Conservation (phyloP, 2,797 vertebrate species). For the Benthosema pterotum region DNA sequence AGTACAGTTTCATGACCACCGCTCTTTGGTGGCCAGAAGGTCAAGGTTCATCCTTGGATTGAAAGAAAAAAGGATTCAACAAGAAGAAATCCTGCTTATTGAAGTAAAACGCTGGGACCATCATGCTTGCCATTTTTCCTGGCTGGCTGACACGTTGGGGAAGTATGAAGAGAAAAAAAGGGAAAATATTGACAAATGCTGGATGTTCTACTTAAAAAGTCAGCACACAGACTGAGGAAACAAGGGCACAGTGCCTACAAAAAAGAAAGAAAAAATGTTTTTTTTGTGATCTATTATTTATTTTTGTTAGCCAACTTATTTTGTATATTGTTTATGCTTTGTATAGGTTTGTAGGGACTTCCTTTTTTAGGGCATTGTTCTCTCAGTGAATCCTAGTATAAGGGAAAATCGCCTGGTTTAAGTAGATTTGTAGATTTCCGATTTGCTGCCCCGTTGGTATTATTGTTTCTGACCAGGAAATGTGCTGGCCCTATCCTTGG, state of each 20-base stretch:
- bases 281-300: not conserved
- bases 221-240: not conserved
- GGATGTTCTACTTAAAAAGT: too few relatives aligned
- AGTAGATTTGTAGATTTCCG: too few relatives aligned
- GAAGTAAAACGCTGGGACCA: too few relatives aligned
- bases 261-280: too few relatives aligned
- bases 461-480: too few relatives aligned
- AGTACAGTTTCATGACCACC: not conserved
- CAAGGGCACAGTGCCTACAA: too few relatives aligned
- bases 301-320: not conserved
- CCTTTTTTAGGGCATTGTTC: conserved; percentile 12
- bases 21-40: too few relatives aligned
- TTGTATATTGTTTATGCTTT: conserved; percentile 29
- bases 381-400: conserved; percentile 10
- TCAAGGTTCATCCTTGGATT: too few relatives aligned
- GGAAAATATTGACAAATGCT: not conserved
- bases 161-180: conserved; percentile 8
- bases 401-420: conserved; percentile 18
- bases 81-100: too few relatives aligned
- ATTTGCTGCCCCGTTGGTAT: too few relatives aligned
- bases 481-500: too few relatives aligned
- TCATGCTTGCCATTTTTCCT: not conserved
- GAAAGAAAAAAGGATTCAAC: too few relatives aligned
- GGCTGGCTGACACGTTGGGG: not conserved
- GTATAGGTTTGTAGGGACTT: not conserved